Percentiles rank a stretch among this genome's conserved stretches.
Evolutionary conservation across 2,113 vertebrate species (phyloP).

Genomic region (Neolamprologus ventralis): DNA sequence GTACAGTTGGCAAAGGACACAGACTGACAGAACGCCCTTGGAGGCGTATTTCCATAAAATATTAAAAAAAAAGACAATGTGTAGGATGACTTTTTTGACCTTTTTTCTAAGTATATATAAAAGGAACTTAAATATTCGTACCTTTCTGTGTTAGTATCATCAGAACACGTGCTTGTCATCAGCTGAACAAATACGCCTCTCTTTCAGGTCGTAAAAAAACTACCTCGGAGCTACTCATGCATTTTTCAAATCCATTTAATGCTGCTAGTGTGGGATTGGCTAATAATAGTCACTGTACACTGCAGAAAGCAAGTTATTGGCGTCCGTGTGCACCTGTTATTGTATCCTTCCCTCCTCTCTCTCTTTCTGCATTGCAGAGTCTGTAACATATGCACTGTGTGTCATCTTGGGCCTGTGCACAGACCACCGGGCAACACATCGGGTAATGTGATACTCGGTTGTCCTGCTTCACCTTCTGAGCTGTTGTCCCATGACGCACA

Average conservation of each 20-base stretch:
- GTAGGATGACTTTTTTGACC: background rate
- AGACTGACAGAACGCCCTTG: background rate
- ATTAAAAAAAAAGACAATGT: background rate
- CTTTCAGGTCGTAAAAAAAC: background rate
- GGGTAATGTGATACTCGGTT: background rate
- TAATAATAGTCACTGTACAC: conserved; percentile 22
- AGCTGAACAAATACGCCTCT: background rate
- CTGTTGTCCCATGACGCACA: background rate
- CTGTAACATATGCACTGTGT: background rate
- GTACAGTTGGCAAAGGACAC: background rate
- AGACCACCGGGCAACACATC: background rate
- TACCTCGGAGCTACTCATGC: background rate
- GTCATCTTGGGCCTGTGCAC: conserved; percentile 12
- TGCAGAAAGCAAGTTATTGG: background rate
- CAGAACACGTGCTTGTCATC: background rate
- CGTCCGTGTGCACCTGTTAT: conserved; percentile 35
- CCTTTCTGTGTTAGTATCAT: background rate
- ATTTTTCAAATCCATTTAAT: background rate
- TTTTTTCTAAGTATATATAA: background rate
- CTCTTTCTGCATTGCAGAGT: conserved; percentile 30
- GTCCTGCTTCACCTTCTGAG: conserved; percentile 29
- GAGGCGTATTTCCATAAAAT: background rate
- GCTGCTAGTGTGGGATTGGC: background rate
- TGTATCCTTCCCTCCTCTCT: background rate
- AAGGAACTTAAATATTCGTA: background rate